phyloP scores from a whole-genome alignment of 2,888 invertebrate species.

The Drosophila nr. fundita region DNA sequence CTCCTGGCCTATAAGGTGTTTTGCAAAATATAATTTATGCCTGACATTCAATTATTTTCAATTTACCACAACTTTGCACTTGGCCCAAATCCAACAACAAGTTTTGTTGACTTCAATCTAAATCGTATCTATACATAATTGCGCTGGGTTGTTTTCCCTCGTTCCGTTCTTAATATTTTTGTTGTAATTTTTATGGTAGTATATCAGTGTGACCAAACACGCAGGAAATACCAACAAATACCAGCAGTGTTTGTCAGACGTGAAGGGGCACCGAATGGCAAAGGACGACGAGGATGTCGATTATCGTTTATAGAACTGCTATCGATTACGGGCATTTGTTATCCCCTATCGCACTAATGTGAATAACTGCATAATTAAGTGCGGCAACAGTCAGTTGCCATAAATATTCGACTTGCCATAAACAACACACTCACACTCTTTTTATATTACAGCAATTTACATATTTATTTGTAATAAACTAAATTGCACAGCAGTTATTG shows the following conservation, averaged over 20 bases:
- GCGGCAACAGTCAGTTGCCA: slow-evolving; percentile 1
- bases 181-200: slow-evolving; percentile 45
- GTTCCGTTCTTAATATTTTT: slow-evolving; percentile 48
- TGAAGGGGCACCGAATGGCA: neutral
- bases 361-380: neutral
- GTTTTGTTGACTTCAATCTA: slow-evolving; percentile 52
- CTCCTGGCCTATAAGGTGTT: slow-evolving; percentile 32
- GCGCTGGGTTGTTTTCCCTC: slow-evolving; percentile 60
- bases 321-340: neutral
- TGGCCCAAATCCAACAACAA: slow-evolving; percentile 46
- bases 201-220: slow-evolving; percentile 37
- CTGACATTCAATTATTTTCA: neutral
- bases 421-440: neutral
- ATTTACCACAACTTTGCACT: slow-evolving; percentile 56
- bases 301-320: neutral
- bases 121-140: slow-evolving; percentile 64
- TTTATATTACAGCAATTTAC: neutral
- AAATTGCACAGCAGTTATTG: neutral
- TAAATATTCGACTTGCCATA: slow-evolving; percentile 4
- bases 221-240: slow-evolving; percentile 27
- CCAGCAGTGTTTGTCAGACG: neutral
- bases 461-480: neutral
- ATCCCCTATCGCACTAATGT: neutral
- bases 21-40: neutral
- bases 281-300: neutral